Base-by-base conservation (phyloP, 2,797 vertebrate genomes). In the Myotis pilosus region DNA sequence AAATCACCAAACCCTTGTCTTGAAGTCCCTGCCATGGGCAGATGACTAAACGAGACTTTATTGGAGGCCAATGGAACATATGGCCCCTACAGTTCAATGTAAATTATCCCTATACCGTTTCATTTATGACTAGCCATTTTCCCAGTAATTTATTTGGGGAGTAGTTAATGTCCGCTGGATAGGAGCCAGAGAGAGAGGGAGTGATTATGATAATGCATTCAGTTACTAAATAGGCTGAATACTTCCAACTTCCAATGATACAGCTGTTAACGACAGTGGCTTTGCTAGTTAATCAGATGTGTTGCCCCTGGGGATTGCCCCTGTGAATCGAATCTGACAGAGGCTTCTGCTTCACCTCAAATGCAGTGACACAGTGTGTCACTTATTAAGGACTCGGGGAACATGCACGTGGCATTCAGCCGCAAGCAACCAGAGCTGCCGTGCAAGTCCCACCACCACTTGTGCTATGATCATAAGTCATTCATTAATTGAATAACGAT, bases 201-300 rank as follows among this genome's bases (percentile, higher is more conserved):
- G 28, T 86, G 89, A 97, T 97, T 93, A 95, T 95, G 87, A 94
- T 87, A 95, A 95, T 89, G 87, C 30, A 89, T 93, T 95, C 4
- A 3, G 89, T 64, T 92, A 86, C 92, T 96, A 95, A 96, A 92
- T 71, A 94, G 79, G 33, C 90, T 87, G 85, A 93, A 74, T 89
- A 75, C 60, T 92, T 95, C 36, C 90, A 64, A 47, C 87, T 92
- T 80, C 84, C 94, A 92, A 15, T 30, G 92, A 95, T 93, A 95
- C 94, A 95, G 89, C 92, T 96, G 95, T 95, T 97, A 95, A 93
- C 11, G 19, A 92, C 78, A 74, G 51, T 93, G 91, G 94, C 87
- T 95, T 95, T 91, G 85, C 92, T 94, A 84, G 87, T 94, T 96
- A 92, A 95, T 96, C 96, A 97, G 96, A 95, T 95, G 94, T 92